Base-by-base conservation (phyloP, 2,113 vertebrate species). In the Myocastor coypus region DNA sequence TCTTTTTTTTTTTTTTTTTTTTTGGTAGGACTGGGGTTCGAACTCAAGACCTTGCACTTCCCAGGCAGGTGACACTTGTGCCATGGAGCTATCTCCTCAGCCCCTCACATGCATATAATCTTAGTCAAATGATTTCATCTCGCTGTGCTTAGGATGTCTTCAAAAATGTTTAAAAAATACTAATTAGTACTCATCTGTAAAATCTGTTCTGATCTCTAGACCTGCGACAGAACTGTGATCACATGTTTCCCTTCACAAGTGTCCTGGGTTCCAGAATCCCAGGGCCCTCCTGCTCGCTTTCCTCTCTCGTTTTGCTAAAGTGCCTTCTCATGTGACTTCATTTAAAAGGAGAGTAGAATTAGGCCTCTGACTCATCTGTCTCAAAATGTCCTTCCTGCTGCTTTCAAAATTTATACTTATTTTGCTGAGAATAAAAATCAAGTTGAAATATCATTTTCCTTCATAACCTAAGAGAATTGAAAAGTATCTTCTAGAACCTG, bases 321-420 rank as follows among this genome's bases (percentile, higher is more conserved):
- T 64, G 22, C 32, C 3, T 59, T 84, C 46, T 78, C 84, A 82
- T 32, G 40, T 63, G 57, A 78, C 78, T 73, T 87, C 40, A n/a
- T 57, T 34, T 50, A 66, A 95, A 52, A 92, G 11, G n/a, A 1
- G 5, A 69, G 24, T 22, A 64, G 50, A 75, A 26, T 86, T 42
- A 77, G 88, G 8, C 22, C 14, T 92, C 71, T 20, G 40, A 81
- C 26, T 87, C 26, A 57, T 78, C 14, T 55, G 34, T 85, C 78
- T 85, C 57, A 82, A 95, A 93, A 95, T 85, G 1, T 91, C 30
- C 52, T 91, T 93, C 93, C 17, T 77, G 87, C 37, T 80, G 24
- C 37, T 73, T 88, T 94, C 28, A 83, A 90, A 80, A 91, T 80
- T 57, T 73, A 92, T 11, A 40, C 24, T 16, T 90, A 82, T 87